These are phyloP conservation scores for Aplidium turbinatum DNA, from an alignment of 23 tunicate genomes.

Conservation along the genomic window DNA sequence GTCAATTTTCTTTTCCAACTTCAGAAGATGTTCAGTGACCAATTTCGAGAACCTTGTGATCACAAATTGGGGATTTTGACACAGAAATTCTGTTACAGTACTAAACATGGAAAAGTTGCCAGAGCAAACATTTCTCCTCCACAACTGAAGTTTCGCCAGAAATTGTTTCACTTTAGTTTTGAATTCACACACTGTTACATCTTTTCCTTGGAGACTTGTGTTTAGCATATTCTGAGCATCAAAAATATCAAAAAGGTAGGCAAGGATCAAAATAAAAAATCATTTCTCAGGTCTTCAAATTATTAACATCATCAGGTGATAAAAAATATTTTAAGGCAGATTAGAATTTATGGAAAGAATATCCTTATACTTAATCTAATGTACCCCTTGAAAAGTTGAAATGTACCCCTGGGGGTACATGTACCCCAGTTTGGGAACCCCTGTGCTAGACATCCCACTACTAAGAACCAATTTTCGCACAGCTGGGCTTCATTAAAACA, in stretches of 20 bases:
- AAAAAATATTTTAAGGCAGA: constrained; percentile 21
- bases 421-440: constrained; percentile 43
- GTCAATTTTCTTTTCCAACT: constrained; percentile 48
- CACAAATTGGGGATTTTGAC: constrained; percentile 28
- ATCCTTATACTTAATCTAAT: constrained; percentile 29
- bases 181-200: constrained; percentile 22
- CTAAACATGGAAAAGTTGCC: constrained; percentile 21
- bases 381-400: constrained; percentile 37
- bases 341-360: constrained; percentile 29
- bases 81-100: constrained; percentile 26
- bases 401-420: constrained; percentile 39
- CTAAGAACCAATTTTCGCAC: no score
- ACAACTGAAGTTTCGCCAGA: constrained; percentile 32
- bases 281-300: no score
- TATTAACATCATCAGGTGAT: no score
- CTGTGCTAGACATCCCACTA: no score
- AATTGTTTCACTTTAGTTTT: constrained; percentile 22
- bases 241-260: constrained; percentile 29
- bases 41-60: constrained; percentile 34
- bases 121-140: constrained; percentile 28
- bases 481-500: no score
- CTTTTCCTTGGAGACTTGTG: constrained; percentile 13
- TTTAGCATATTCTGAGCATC: constrained; percentile 29
- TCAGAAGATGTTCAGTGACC: constrained; percentile 38
- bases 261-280: constrained; percentile 30